A percentile compares a stretch with the other conserved stretches of the same genome.
phyloP scores from a whole-genome alignment of 1,140 invertebrate genomes.

The Kradibia gibbosae region DNA sequence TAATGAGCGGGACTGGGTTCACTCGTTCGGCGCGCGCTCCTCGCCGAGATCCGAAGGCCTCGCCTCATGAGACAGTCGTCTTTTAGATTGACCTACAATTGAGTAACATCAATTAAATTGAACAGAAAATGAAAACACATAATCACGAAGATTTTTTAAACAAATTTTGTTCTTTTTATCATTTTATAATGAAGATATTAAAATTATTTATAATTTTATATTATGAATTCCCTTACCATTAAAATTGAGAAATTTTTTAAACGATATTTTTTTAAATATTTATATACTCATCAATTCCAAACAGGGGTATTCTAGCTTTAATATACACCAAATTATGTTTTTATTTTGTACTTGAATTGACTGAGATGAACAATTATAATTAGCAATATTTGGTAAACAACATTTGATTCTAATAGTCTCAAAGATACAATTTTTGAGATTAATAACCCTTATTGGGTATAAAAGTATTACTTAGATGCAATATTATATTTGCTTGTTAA shows the following conservation, averaged over 20 bases:
- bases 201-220: too few relatives aligned
- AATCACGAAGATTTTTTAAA: too few relatives aligned
- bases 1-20: neutral
- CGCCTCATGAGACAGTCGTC: conserved; percentile 37
- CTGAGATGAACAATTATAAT: neutral
- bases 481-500: conserved; percentile 13
- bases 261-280: neutral
- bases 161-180: too few relatives aligned
- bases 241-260: too few relatives aligned
- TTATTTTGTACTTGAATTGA: conserved; percentile 12
- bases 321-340: neutral
- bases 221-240: too few relatives aligned
- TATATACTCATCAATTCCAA: too few relatives aligned
- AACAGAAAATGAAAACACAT: too few relatives aligned
- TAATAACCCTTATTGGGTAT: conserved; percentile 8
- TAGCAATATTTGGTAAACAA: neutral
- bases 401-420: conserved; percentile 23
- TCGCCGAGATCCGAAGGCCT: neutral
- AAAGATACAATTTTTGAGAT: neutral
- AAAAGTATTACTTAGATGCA: conserved; percentile 22
- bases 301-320: neutral
- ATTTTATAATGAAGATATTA: too few relatives aligned
- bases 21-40: conserved; percentile 7
- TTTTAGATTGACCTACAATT: neutral
- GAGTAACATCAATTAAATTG: too few relatives aligned